Base-by-base conservation (phyloP, 2,797 vertebrate species). In the Nyctalus aviator region DNA sequence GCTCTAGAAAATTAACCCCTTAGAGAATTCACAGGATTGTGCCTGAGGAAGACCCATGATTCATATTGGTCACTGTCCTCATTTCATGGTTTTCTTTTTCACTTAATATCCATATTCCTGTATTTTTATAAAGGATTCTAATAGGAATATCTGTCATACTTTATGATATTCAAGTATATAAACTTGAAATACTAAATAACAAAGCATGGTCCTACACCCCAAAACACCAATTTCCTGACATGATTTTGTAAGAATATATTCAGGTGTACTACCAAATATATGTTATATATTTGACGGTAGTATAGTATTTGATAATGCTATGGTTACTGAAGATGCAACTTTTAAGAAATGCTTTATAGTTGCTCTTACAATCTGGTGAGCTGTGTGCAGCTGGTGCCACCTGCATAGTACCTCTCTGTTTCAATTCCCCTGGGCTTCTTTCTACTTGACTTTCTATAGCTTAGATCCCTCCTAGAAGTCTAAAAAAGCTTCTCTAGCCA, bases 401-500 rank as follows among this genome's bases (percentile, higher is more conserved):
- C 64, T 96, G 68, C 69, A 8, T 85, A 7, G 62, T 96, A 94
- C 93, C 96, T 98, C 97, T 97, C 88, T 96, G 92, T 88, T 98
- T 97, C 96, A 95, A 95, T 94, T 91, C 97, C 96, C 96, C 50
- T 1, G 82, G 93, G 97, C 88, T 97, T 97, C 97, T 97, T 97
- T 98, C 96, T 97, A 97, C 95, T 98, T 98, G 97, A 97, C 97
- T 98, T 97, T 97, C 97, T 95, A 96, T 97, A 95, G 88, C 97
- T 98, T 97, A 98, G 97, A 98, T 98, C 97, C 93, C 95, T 97
- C 96, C 92, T 97, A 93, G 97, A 98, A 98, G 97, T 96, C 98
- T 98, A 95, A 98, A 97, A 92, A 97, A 98, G 97, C 96, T 98
- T 98, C 97, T 98, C 98, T 97, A 98, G 97, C 98, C 98, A 99